Base-by-base conservation (phyloP, 2,888 invertebrate genomes). In the Aporophyla lueneburgensis region DNA sequence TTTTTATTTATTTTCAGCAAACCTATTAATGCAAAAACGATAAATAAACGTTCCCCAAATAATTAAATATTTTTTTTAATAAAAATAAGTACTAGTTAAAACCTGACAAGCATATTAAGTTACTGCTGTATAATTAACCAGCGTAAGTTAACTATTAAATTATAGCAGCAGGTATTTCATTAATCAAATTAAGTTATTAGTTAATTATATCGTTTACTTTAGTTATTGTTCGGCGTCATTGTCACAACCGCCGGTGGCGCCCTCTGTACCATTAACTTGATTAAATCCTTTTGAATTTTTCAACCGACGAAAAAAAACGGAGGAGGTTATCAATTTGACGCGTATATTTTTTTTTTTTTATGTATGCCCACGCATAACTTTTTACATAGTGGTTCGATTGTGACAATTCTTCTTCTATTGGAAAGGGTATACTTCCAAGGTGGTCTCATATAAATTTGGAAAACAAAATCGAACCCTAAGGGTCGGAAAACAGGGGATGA, bases 171-270 rank as follows among this genome's bases (percentile, higher is more conserved):
- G n/a, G 33, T 40, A 40, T 51, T 81, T 27, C 49, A 40, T 53
- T n/a, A 62, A 40, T 1, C 33, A 40, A 81, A 51, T 63, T 33
- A 74, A 74, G 27, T 56, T 43, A 65, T 78, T 46, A 58, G 14
- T 40, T 74, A 27, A 61, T 74, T 81, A 74, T n/a, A n/a, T 73
- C 24, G 24, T 73, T 53, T 43, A 71, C 14, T 1, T 54, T 6
- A 51, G 49, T 59, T n/a, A 40, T 81, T 61, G 81, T 40, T 49
- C 24, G 16, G 19, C 19, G 56, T 27, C 46, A 74, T 43, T 71
- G 58, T 59, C 24, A 61, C 24, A 40, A 74, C 9, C 33, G 58
- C 40, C 40, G 6, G 14, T 46, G 33, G 76, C 82, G 16, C 24
- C 40, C 46, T 54, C 63, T 43, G 43, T 2, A 49, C 27, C 53